Evolutionary conservation across 2,113 vertebrate species (phyloP).

Genomic region (Sinocyclocheilus grahami): DNA sequence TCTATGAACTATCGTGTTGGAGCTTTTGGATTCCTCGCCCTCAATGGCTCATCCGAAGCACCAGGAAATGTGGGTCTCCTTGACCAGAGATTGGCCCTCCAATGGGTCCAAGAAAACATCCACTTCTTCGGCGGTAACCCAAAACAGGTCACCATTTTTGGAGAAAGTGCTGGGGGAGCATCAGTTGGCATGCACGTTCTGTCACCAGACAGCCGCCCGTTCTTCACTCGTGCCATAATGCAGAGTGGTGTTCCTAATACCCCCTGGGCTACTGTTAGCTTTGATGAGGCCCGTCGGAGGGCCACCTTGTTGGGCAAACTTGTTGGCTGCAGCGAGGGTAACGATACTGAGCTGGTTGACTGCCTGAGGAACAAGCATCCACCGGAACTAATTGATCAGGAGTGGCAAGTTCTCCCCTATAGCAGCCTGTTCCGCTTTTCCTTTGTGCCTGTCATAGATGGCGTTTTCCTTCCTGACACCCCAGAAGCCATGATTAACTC

Average conservation of each 20-base stretch:
- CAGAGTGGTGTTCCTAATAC: conserved; percentile 88
- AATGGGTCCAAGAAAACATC: conserved; percentile 88
- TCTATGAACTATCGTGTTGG: conserved; percentile 93
- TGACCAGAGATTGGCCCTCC: conserved; percentile 87
- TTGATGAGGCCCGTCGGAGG: conserved; percentile 81
- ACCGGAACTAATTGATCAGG: conserved; percentile 82
- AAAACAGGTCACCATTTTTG: conserved; percentile 86
- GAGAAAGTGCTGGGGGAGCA: conserved; percentile 88
- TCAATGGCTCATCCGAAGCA: conserved; percentile 85
- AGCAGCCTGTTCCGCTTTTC: conserved; percentile 86
- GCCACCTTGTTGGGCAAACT: conserved; percentile 77
- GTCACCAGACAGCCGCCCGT: conserved; percentile 79
- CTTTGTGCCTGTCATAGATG: conserved; percentile 89
- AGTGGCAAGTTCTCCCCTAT: conserved; percentile 80
- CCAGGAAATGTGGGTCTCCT: conserved; percentile 88
- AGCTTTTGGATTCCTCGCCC: conserved; percentile 86
- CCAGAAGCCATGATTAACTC: conserved; percentile 83
- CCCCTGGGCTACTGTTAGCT: conserved; percentile 85
- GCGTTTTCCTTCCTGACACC: conserved; percentile 82
- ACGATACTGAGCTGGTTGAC: conserved; percentile 82
- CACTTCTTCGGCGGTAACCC: conserved; percentile 87
- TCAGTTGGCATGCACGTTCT: conserved; percentile 86
- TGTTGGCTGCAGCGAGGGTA: conserved; percentile 80
- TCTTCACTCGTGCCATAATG: conserved; percentile 85
- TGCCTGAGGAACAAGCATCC: conserved; percentile 80